phyloP scores from a whole-genome alignment of 2,888 invertebrate genomes.

The Polydrusus tereticollis region DNA sequence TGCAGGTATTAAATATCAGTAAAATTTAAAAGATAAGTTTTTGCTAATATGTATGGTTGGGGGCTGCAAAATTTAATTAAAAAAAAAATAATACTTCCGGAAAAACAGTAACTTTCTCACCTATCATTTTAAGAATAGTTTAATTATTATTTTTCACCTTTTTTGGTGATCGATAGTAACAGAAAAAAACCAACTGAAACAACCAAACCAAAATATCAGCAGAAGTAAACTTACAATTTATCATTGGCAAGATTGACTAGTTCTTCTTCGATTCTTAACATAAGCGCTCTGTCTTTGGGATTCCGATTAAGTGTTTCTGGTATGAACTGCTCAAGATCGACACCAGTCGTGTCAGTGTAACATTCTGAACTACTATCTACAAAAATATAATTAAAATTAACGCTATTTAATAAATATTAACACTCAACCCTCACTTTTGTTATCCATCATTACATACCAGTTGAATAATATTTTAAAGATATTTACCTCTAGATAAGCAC shows the following conservation, averaged over 20 bases:
- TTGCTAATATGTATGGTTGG: too few relatives aligned
- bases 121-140: too few relatives aligned
- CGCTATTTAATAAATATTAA: neutral
- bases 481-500: conserved; percentile 71
- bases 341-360: conserved; percentile 81
- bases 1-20: too few relatives aligned
- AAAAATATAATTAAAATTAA: conserved; percentile 33
- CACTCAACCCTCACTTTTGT: too few relatives aligned
- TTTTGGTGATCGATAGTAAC: too few relatives aligned
- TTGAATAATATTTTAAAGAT: neutral
- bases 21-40: too few relatives aligned
- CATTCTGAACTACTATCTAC: conserved; percentile 84
- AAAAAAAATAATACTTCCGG: too few relatives aligned
- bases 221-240: conserved; percentile 72
- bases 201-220: neutral
- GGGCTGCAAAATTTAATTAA: too few relatives aligned
- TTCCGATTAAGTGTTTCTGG: conserved; percentile 92
- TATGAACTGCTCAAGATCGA: conserved; percentile 89
- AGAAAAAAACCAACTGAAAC: too few relatives aligned
- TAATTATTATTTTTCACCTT: too few relatives aligned
- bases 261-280: conserved; percentile 91
- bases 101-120: too few relatives aligned
- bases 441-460: too few relatives aligned
- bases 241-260: conserved; percentile 87
- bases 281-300: conserved; percentile 85